A percentile compares a stretch with the other conserved stretches of the same genome.
Evolutionary conservation across 2,113 vertebrate genomes (phyloP).

Genomic region (Aviceda subcristata): DNA sequence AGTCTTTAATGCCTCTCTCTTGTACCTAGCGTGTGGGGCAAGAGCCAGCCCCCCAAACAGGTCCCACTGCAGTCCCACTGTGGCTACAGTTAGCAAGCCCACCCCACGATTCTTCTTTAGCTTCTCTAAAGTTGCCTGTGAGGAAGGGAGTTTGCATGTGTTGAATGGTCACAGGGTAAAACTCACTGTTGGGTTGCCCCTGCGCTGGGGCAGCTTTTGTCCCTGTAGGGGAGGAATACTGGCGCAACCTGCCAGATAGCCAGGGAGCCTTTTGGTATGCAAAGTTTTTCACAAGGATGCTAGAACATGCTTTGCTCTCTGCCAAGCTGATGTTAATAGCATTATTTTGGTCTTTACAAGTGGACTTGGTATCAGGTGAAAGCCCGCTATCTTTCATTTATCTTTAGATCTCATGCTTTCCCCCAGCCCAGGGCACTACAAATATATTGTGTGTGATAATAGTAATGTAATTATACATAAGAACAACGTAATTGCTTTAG

Average conservation of each 20-base stretch:
- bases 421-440: not conserved
- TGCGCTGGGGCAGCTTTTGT: not conserved
- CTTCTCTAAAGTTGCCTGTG: not conserved
- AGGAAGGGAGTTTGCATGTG: not conserved
- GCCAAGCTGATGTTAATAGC: not conserved
- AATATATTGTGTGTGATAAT: not conserved
- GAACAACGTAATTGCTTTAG: not conserved
- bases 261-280: not conserved
- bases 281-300: not conserved
- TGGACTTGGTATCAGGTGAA: not conserved
- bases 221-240: not conserved
- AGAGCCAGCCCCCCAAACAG: not conserved
- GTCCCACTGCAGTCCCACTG: not conserved
- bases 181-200: not conserved
- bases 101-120: not conserved
- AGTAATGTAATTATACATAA: not conserved
- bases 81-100: not conserved
- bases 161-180: not conserved
- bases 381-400: not conserved
- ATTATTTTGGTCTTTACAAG: not conserved
- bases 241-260: not conserved
- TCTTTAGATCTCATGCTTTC: not conserved
- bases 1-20: not conserved
- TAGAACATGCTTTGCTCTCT: not conserved
- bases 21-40: fast-evolving